Percentiles rank a stretch among this genome's conserved stretches.
These are phyloP conservation scores for Octonoba sinensis DNA, from an alignment of 2,888 invertebrate genomes.

Conservation along the genomic window DNA sequence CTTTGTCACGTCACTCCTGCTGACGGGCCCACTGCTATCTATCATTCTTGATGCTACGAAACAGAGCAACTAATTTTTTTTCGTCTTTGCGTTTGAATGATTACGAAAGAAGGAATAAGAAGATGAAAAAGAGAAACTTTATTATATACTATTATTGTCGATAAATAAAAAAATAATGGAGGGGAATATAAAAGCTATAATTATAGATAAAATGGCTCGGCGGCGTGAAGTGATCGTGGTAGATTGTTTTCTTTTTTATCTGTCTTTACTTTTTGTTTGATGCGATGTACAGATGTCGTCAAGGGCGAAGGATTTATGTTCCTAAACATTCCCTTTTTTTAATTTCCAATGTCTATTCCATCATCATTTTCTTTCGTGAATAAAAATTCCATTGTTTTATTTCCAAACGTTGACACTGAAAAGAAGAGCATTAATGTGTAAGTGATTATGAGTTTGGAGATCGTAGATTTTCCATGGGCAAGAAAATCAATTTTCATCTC, in stretches of 20 bases:
- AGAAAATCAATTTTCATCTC: too few species aligned
- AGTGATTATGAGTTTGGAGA: too few species aligned
- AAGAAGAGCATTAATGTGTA: too few species aligned
- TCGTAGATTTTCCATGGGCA: too few species aligned
- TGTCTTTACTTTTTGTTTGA: slow-evolving; percentile 13
- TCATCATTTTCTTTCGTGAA: too few species aligned
- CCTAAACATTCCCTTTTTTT: neutral
- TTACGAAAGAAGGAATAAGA: slow-evolving; percentile 16
- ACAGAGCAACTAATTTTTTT: slow-evolving; percentile 42
- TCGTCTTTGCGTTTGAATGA: slow-evolving; percentile 47
- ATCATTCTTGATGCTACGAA: slow-evolving; percentile 60
- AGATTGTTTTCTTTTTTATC: slow-evolving; percentile 13
- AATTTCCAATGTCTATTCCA: too few species aligned
- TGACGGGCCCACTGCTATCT: slow-evolving; percentile 57
- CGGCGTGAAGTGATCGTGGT: slow-evolving; percentile 26
- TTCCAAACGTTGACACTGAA: too few species aligned
- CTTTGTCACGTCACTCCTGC: slow-evolving; percentile 60
- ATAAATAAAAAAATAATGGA: slow-evolving; percentile 47
- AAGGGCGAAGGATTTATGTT: slow-evolving; percentile 14
- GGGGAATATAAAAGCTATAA: slow-evolving; percentile 43
- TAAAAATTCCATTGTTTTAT: too few species aligned
- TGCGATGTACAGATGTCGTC: slow-evolving; percentile 27
- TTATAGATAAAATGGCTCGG: slow-evolving; percentile 46
- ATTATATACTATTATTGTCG: slow-evolving; percentile 60
- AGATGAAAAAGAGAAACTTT: slow-evolving; percentile 37